A percentile compares a stretch with the other conserved stretches of the same genome.
phyloP scores from a whole-genome alignment of 2,797 vertebrate genomes.

The Petrocephalus schoutedeni region DNA sequence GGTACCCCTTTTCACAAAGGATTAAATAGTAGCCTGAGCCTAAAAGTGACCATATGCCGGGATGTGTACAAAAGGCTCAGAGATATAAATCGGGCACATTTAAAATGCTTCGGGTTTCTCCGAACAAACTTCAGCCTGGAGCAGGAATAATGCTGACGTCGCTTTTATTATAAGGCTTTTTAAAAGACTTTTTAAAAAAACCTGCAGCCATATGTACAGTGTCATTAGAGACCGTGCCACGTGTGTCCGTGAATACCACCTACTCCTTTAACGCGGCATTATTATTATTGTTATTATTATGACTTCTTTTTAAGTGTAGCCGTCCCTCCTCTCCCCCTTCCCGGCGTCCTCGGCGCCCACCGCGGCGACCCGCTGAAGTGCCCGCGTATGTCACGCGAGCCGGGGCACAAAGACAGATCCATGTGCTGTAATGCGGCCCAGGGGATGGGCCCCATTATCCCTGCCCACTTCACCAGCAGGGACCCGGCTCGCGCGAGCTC shows the following conservation, averaged over 20 bases:
- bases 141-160: conserved; percentile 30
- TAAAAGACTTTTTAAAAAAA: conserved; percentile 51
- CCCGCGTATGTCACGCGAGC: conserved; percentile 40
- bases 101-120: conserved; percentile 54
- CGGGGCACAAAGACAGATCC: conserved; percentile 66
- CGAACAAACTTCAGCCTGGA: conserved; percentile 44
- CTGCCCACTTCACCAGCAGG: conserved; percentile 77
- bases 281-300: conserved; percentile 15
- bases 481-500: conserved; percentile 68
- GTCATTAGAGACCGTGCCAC: conserved; percentile 30
- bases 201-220: conserved; percentile 65
- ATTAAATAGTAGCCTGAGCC: conserved; percentile 66
- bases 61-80: conserved; percentile 60
- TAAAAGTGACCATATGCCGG: conserved; percentile 71
- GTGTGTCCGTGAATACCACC: conserved; percentile 37
- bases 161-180: conserved; percentile 47
- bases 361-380: conserved; percentile 40
- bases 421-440: conserved; percentile 76
- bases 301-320: conserved; percentile 1
- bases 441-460: conserved; percentile 71
- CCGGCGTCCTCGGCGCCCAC: background rate
- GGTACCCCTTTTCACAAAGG: conserved; percentile 48
- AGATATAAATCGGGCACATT: conserved; percentile 56
- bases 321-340: background rate
- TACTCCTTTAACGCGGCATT: conserved; percentile 36